Evolutionary conservation across 53 echinoderm and acorn worm genomes (phyloP).

Genomic region (Echinometra lucunter): DNA sequence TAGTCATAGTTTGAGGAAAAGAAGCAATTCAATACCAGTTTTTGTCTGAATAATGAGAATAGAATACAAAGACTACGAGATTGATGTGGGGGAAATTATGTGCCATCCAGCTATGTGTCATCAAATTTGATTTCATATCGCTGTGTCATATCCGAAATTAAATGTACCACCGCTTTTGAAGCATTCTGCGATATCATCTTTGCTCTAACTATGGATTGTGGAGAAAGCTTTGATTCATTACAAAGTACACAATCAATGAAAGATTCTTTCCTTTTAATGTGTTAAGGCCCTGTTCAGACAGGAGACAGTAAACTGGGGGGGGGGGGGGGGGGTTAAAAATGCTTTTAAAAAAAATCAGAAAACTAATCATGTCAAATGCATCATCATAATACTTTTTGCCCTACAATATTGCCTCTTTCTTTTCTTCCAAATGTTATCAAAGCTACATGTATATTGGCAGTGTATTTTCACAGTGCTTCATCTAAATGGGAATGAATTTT

Average conservation of each 20-base stretch:
- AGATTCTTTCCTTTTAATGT: neutral
- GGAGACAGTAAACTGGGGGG: neutral
- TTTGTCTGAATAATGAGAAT: constrained; percentile 35
- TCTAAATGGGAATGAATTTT: neutral
- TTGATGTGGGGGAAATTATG: constrained; percentile 20
- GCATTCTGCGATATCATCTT: neutral
- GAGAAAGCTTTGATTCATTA: constrained; percentile 4
- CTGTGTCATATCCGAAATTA: constrained; percentile 35
- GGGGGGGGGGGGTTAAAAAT: neutral
- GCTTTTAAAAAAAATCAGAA: too few relatives aligned
- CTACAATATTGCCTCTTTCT: neutral
- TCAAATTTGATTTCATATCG: constrained; percentile 53
- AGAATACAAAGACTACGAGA: constrained; percentile 20
- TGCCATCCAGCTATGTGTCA: constrained; percentile 32
- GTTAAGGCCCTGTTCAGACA: neutral
- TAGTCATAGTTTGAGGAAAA: constrained; percentile 25
- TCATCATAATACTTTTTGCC: neutral
- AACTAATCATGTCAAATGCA: too few relatives aligned
- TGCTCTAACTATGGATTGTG: neutral
- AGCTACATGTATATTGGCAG: neutral
- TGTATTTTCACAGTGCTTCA: neutral
- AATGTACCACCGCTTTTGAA: neutral
- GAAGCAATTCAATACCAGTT: constrained; percentile 35
- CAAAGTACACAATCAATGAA: constrained; percentile 20
- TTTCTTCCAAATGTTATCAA: neutral